Evolutionary conservation across 2,113 vertebrate species (phyloP).

Genomic region (Dermatemys mawii): DNA sequence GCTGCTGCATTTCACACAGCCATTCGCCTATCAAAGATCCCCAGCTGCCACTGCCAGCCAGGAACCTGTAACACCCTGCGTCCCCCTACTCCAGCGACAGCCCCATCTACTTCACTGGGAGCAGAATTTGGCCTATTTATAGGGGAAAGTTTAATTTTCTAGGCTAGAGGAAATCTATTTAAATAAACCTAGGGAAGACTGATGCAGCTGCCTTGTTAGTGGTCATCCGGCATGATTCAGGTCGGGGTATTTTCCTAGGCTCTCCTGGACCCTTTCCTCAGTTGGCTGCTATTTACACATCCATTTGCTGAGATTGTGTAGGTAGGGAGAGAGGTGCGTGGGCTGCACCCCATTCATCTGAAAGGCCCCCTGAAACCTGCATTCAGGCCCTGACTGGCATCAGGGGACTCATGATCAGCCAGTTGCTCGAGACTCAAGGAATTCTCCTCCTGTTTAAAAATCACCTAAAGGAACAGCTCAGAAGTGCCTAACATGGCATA

Average conservation of each 20-base stretch:
- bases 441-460: neutral
- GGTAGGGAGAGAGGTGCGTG: neutral
- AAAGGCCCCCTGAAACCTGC: neutral
- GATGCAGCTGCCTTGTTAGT: neutral
- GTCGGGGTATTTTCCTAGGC: neutral
- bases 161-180: neutral
- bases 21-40: no score
- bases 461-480: neutral
- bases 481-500: neutral
- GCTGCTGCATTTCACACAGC: no score
- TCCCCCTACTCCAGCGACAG: no score
- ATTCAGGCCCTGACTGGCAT: neutral
- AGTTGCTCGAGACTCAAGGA: neutral
- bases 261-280: neutral
- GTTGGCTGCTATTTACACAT: neutral
- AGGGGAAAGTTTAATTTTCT: no score
- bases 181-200: no score
- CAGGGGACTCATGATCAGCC: neutral
- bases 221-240: neutral
- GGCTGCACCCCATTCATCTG: neutral
- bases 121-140: no score
- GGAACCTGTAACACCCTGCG: no score
- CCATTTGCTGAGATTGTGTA: neutral
- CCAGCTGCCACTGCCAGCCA: no score
- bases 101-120: no score